These are phyloP conservation scores for Todus mexicanus DNA, from an alignment of 2,797 vertebrate genomes.

Conservation along the genomic window DNA sequence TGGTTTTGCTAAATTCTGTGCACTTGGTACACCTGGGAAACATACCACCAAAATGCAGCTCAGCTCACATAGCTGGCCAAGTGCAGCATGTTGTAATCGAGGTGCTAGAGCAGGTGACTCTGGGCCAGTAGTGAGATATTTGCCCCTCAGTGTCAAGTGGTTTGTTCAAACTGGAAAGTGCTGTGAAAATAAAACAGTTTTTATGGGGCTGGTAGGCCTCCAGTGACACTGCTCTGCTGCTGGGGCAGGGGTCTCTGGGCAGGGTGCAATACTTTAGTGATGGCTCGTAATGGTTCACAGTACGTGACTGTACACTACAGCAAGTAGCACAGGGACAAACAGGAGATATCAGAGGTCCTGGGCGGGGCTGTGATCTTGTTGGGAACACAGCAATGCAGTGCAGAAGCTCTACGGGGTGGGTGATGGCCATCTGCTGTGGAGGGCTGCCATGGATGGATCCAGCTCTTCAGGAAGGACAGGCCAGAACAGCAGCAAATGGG, in stretches of 20 bases:
- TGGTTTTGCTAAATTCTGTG: background rate
- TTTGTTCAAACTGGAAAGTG: background rate
- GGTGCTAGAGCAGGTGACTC: background rate
- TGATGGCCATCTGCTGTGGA: background rate
- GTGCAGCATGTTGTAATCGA: accelerated
- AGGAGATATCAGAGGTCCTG: background rate
- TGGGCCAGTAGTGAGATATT: background rate
- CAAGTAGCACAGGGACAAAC: background rate
- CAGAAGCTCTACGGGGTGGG: background rate
- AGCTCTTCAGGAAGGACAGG: background rate
- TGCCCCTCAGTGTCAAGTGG: accelerated
- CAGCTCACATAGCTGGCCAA: accelerated
- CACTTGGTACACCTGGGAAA: background rate
- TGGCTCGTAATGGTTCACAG: background rate
- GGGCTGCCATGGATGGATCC: background rate
- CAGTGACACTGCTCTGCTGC: background rate
- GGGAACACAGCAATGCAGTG: accelerated
- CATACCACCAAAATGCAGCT: background rate
- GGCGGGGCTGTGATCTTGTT: background rate
- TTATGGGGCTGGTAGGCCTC: background rate
- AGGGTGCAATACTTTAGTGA: background rate
- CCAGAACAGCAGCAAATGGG: background rate
- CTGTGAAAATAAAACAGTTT: background rate
- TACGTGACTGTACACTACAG: background rate
- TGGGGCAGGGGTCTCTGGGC: background rate